Percentiles rank a stretch among this genome's conserved stretches.
These are phyloP conservation scores for Vanessa cardui DNA, from an alignment of 2,888 invertebrate species.

Conservation along the genomic window DNA sequence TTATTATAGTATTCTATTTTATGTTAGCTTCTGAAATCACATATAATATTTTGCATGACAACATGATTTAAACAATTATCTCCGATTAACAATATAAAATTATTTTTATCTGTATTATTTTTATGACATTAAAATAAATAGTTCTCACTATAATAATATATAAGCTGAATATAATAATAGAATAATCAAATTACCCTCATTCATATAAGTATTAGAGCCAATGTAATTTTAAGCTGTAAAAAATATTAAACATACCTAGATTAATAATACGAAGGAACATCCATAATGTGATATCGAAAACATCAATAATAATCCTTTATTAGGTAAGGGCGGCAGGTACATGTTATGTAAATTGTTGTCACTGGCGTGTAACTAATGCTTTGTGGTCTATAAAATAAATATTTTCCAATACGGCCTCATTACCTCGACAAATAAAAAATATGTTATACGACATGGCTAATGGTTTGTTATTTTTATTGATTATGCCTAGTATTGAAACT, in stretches of 20 bases:
- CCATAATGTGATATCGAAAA: slow-evolving; percentile 43
- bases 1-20: no score
- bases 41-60: no score
- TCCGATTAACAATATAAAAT: no score
- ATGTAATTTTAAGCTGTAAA: background rate
- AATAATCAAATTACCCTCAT: no score
- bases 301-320: slow-evolving; percentile 38
- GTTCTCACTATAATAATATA: no score
- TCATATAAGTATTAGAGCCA: background rate
- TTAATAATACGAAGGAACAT: slow-evolving; percentile 28
- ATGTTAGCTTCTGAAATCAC: no score
- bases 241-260: background rate
- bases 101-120: no score
- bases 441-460: background rate
- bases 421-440: slow-evolving; percentile 27
- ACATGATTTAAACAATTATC: no score
- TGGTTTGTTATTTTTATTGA: background rate
- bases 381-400: slow-evolving; percentile 28
- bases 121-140: no score
- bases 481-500: background rate
- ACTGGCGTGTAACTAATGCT: slow-evolving; percentile 29
- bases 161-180: no score
- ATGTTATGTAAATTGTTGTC: slow-evolving; percentile 45
- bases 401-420: slow-evolving; percentile 30
- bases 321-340: slow-evolving; percentile 33